A percentile compares a stretch with the other conserved stretches of the same genome.
phyloP scores from a whole-genome alignment of 2,797 vertebrate genomes.

The Scyliorhinus canicula region DNA sequence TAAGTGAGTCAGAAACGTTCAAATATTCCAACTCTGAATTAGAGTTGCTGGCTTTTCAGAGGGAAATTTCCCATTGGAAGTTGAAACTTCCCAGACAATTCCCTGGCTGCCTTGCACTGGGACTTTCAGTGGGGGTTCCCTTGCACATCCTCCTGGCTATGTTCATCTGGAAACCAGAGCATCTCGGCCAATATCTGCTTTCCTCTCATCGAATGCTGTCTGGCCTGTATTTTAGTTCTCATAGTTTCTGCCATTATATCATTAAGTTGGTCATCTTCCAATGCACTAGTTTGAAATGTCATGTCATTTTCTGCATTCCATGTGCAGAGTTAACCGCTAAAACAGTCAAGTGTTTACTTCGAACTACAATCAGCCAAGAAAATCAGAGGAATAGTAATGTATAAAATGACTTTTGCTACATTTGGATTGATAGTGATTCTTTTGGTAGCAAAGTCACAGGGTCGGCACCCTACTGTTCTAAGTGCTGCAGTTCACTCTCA shows the following conservation, averaged over 20 bases:
- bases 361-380: background rate
- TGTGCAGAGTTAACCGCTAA: background rate
- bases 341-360: background rate
- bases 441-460: background rate
- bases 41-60: too few species aligned
- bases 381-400: too few species aligned
- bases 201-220: background rate
- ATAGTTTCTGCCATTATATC: background rate
- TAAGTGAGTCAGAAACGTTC: too few species aligned
- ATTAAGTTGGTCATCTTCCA: background rate
- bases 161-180: too few species aligned
- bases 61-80: too few species aligned
- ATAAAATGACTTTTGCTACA: too few species aligned
- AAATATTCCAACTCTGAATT: too few species aligned
- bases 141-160: too few species aligned
- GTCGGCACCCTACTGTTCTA: background rate
- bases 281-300: background rate
- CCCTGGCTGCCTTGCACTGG: too few species aligned
- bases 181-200: too few species aligned
- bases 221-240: background rate
- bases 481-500: background rate
- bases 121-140: too few species aligned
- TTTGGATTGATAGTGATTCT: background rate
- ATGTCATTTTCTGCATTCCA: background rate
- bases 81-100: too few species aligned